Evolutionary conservation across 2,888 invertebrate species (phyloP).

Genomic region (Aporophyla nigra): DNA sequence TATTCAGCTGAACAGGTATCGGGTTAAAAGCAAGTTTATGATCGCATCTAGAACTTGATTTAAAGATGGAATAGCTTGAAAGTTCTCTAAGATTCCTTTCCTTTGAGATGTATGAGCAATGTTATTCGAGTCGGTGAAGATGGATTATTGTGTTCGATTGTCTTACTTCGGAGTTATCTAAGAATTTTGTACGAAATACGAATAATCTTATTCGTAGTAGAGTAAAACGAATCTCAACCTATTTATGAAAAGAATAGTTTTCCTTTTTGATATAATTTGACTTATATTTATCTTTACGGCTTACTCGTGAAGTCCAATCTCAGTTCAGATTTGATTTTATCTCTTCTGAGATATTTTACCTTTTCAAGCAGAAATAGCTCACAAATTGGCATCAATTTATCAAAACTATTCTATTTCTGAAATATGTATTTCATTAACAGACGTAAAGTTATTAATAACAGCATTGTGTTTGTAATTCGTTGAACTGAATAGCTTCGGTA

Average conservation of each 20-base stretch:
- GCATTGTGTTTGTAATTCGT: constrained; percentile 51
- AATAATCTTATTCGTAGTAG: constrained; percentile 30
- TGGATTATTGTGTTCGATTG: constrained; percentile 45
- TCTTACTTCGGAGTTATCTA: constrained; percentile 33
- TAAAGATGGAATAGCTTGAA: constrained; percentile 48
- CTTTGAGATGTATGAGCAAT: constrained; percentile 44
- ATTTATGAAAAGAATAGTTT: constrained; percentile 12
- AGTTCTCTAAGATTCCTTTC: constrained; percentile 50
- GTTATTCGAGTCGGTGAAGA: constrained; percentile 49
- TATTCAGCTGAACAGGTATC: constrained; percentile 66
- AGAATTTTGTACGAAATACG: constrained; percentile 15
- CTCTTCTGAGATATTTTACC: constrained; percentile 34
- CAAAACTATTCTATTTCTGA: constrained; percentile 39
- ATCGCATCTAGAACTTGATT: constrained; percentile 59
- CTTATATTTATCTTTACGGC: constrained; percentile 8
- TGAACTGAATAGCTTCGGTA: constrained; percentile 59
- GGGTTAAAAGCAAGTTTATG: constrained; percentile 61
- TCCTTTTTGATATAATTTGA: constrained; percentile 20
- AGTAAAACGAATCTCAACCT: constrained; percentile 19
- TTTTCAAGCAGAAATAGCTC: constrained; percentile 32
- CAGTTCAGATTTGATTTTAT: constrained; percentile 14
- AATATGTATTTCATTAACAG: constrained; percentile 55
- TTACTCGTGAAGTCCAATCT: constrained; percentile 22
- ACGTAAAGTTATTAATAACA: constrained; percentile 57
- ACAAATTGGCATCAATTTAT: constrained; percentile 44